These are phyloP conservation scores for Lepus timidus DNA, from an alignment of 2,113 vertebrate genomes.

Conservation along the genomic window DNA sequence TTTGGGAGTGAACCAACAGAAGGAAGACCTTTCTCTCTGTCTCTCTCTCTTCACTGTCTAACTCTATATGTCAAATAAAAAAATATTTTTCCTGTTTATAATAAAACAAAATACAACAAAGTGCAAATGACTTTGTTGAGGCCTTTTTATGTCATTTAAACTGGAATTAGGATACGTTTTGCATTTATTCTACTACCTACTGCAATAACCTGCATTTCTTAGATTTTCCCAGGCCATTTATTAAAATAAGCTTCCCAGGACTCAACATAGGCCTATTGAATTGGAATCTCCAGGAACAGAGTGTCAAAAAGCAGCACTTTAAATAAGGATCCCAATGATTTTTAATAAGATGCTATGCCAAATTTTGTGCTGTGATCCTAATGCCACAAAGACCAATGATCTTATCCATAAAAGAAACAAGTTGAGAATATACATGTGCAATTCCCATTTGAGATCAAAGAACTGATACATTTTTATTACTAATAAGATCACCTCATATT, in stretches of 20 bases:
- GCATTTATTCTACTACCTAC: background rate
- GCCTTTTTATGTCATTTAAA: background rate
- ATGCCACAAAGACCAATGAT: background rate
- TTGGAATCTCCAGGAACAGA: background rate
- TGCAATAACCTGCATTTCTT: background rate
- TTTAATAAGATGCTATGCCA: slow-evolving; percentile 11
- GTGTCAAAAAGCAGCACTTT: slow-evolving; percentile 2
- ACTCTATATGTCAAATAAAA: too few relatives aligned
- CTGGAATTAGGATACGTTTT: background rate
- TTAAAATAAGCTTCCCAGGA: background rate
- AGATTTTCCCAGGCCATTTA: background rate
- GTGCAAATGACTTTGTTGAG: background rate
- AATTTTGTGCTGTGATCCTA: background rate
- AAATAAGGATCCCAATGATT: background rate
- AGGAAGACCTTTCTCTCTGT: too few relatives aligned
- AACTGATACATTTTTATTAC: background rate
- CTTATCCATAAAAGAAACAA: background rate
- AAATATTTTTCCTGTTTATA: background rate
- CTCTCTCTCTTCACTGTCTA: too few relatives aligned
- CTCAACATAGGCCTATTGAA: background rate
- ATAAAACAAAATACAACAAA: background rate
- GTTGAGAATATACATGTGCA: background rate
- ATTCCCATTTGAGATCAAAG: background rate
- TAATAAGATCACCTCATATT: background rate
- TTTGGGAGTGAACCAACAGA: too few relatives aligned